Conservation (phyloP, 1,140 invertebrate species). For the Trichonephila clavipes region DNA sequence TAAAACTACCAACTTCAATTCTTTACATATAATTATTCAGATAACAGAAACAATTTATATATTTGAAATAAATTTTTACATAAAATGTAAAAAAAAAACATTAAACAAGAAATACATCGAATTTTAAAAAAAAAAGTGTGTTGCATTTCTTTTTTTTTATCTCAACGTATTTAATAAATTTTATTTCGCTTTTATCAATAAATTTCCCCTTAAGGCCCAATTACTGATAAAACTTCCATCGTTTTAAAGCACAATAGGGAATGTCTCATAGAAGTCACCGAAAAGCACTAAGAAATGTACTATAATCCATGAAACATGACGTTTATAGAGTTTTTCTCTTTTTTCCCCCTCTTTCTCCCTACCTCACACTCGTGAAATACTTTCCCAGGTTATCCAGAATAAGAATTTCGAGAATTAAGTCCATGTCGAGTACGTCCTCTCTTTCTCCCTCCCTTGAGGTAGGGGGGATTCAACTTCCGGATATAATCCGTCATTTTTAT, state of each 20-base stretch:
- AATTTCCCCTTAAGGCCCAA: neutral
- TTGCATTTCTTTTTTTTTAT: too few relatives aligned
- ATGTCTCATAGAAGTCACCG: too few relatives aligned
- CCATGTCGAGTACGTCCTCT: neutral
- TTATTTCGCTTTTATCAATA: too few relatives aligned
- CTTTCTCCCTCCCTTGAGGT: neutral
- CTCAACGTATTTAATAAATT: too few relatives aligned
- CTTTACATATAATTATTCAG: too few relatives aligned
- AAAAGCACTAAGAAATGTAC: too few relatives aligned
- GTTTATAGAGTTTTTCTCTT: neutral
- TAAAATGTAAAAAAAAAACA: too few relatives aligned
- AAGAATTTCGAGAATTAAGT: neutral
- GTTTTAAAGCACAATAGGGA: neutral
- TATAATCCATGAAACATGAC: neutral
- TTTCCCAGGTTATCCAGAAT: neutral
- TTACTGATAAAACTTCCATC: neutral
- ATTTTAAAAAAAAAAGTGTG: too few relatives aligned
- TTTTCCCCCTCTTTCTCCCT: neutral
- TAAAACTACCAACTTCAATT: too few relatives aligned
- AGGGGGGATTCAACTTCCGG: neutral
- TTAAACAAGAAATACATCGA: too few relatives aligned
- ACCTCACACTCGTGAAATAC: neutral
- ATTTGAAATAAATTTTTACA: too few relatives aligned
- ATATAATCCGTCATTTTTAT: constrained; percentile 1
- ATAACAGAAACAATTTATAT: too few relatives aligned